A percentile compares a stretch with the other conserved stretches of the same genome.
phyloP scores from a whole-genome alignment of 1,140 invertebrate species.

The Ericerus pela region DNA sequence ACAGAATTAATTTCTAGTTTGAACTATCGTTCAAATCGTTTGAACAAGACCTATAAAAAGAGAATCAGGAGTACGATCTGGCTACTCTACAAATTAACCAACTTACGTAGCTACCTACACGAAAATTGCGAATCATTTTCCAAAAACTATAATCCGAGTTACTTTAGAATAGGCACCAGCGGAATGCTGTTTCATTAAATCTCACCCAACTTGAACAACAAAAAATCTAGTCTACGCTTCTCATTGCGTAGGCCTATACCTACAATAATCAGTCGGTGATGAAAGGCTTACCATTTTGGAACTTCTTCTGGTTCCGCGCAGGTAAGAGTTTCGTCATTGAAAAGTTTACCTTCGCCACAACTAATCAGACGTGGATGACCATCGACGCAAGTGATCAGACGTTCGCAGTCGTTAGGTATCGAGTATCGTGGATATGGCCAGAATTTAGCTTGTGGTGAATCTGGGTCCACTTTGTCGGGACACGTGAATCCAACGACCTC shows the following conservation, averaged over 20 bases:
- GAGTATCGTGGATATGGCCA: constrained; percentile 79
- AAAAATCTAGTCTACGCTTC: not conserved
- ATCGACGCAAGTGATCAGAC: constrained; percentile 75
- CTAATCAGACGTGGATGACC: constrained; percentile 67
- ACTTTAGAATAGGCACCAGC: not conserved
- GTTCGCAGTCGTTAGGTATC: constrained; percentile 63
- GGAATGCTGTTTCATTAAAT: not conserved
- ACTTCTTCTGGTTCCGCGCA: constrained; percentile 62
- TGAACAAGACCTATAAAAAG: no score
- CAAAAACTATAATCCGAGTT: not conserved
- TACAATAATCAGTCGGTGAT: not conserved
- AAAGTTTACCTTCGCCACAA: constrained; percentile 71
- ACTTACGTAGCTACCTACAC: no score
- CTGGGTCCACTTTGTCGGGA: constrained; percentile 32
- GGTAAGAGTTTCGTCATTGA: constrained; percentile 63
- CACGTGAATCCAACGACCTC: constrained; percentile 69
- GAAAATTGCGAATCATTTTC: not conserved
- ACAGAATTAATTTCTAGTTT: no score
- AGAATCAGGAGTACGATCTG: no score
- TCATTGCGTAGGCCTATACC: no score
- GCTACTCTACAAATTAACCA: no score
- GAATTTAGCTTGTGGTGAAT: constrained; percentile 64
- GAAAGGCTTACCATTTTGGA: constrained; percentile 3
- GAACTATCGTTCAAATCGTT: no score
- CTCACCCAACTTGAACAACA: not conserved